Conservation (phyloP, 2,113 vertebrate species). For the Neodon shergylaensis region DNA sequence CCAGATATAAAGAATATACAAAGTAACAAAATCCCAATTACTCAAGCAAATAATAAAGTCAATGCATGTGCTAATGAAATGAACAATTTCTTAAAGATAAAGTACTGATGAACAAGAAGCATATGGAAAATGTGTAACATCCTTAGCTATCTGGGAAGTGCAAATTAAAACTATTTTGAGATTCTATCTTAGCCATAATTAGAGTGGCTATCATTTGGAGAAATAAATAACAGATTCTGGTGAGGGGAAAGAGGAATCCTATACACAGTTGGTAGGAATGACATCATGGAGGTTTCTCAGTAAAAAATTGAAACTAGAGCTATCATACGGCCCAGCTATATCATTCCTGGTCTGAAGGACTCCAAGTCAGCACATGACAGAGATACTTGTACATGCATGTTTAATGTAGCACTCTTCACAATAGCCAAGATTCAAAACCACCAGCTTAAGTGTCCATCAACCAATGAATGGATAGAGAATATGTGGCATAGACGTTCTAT, state of each 20-base stretch:
- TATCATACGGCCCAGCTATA: background rate
- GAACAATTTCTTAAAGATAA: background rate
- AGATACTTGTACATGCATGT: background rate
- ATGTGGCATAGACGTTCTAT: too few relatives aligned
- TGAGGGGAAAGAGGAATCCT: background rate
- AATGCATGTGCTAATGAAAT: background rate
- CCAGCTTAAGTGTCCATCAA: background rate
- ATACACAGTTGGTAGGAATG: background rate
- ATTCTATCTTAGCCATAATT: background rate
- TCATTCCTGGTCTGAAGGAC: background rate
- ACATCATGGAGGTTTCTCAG: background rate
- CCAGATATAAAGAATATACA: background rate
- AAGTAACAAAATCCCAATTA: background rate
- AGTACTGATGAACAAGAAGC: background rate
- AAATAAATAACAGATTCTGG: background rate
- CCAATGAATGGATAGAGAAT: background rate
- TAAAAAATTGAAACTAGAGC: background rate
- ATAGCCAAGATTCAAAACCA: background rate
- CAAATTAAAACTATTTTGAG: background rate
- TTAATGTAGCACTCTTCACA: background rate
- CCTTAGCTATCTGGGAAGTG: background rate
- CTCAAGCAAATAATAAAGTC: too few relatives aligned
- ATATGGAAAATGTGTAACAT: background rate
- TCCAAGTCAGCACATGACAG: background rate
- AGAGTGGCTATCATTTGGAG: background rate